Percentiles rank a stretch among this genome's conserved stretches.
These are phyloP conservation scores for Dicyrtomina minuta DNA, from an alignment of 2,888 invertebrate species.

Conservation along the genomic window DNA sequence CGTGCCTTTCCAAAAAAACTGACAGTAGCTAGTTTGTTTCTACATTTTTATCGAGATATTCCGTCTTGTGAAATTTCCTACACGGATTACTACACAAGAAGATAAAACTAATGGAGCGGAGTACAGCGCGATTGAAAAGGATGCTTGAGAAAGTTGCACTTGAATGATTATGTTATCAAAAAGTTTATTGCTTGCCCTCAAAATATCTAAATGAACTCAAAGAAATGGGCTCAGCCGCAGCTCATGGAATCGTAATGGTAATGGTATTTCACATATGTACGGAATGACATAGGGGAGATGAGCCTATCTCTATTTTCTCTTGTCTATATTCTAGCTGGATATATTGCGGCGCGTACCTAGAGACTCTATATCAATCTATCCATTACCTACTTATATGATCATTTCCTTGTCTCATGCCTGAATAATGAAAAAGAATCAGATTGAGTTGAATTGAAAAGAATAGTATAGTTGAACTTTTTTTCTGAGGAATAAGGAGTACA, in stretches of 20 bases:
- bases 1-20: too few relatives aligned
- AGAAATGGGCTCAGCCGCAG: neutral
- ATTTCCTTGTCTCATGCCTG: neutral
- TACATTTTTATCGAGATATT: too few relatives aligned
- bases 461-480: neutral
- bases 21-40: too few relatives aligned
- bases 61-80: too few relatives aligned
- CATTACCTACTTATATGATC: too few relatives aligned
- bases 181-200: slow-evolving; percentile 23
- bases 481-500: neutral
- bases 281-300: too few relatives aligned
- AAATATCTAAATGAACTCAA: slow-evolving; percentile 4
- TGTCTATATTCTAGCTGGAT: too few relatives aligned
- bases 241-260: too few relatives aligned
- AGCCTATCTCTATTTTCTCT: too few relatives aligned
- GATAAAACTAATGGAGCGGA: slow-evolving; percentile 28
- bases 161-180: slow-evolving; percentile 24
- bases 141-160: slow-evolving; percentile 27
- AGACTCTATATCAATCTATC: too few relatives aligned
- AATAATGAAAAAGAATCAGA: slow-evolving; percentile 2
- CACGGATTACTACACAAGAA: neutral
- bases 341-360: too few relatives aligned
- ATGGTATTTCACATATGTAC: too few relatives aligned
- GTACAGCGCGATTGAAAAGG: slow-evolving; percentile 17
- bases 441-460: neutral